Conservation (phyloP, 2,888 invertebrate genomes). For the Agriotes lineatus region DNA sequence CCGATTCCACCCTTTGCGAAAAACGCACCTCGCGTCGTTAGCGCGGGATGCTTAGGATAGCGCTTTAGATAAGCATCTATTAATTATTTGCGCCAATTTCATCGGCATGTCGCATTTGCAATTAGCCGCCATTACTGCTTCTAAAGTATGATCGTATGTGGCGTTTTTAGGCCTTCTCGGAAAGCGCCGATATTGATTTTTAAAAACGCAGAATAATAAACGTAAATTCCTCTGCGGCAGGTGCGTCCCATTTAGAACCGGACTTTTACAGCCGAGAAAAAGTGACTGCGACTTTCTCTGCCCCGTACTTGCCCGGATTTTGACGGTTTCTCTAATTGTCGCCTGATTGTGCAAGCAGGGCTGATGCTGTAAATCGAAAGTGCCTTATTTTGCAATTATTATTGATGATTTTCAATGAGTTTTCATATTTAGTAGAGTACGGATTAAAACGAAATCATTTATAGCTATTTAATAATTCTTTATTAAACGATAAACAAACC, state of each 20-base stretch:
- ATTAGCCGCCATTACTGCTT: background rate
- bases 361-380: no score
- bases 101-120: slow-evolving; percentile 3
- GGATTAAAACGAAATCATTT: no score
- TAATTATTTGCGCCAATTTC: slow-evolving; percentile 2
- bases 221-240: slow-evolving; percentile 58
- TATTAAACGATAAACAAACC: no score
- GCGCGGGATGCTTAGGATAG: slow-evolving; percentile 1
- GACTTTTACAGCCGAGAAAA: slow-evolving; percentile 28
- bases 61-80: background rate
- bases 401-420: no score
- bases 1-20: background rate
- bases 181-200: slow-evolving; percentile 22
- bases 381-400: no score
- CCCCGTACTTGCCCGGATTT: background rate
- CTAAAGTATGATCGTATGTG: background rate
- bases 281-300: slow-evolving; percentile 10
- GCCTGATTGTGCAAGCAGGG: no score
- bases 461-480: no score
- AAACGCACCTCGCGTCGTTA: background rate
- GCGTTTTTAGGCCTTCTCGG: slow-evolving; percentile 8
- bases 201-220: slow-evolving; percentile 44
- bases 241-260: slow-evolving; percentile 56
- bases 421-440: no score
- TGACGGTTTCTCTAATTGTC: background rate